Percentiles rank a stretch among this genome's conserved stretches.
Evolutionary conservation across 2,797 vertebrate genomes (phyloP).

Genomic region (Rousettus madagascariensis): DNA sequence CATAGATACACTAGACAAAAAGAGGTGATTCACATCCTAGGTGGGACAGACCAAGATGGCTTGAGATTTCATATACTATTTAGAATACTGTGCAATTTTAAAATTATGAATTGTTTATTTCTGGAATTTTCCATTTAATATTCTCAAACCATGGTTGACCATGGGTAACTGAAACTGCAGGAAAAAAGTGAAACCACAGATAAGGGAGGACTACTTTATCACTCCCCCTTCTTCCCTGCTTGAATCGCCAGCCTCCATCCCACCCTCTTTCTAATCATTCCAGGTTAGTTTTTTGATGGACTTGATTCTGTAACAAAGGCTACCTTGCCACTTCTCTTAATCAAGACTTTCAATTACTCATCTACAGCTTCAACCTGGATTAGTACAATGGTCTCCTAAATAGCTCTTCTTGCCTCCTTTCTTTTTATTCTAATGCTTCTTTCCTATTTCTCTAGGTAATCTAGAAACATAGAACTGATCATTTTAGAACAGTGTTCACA

Average conservation of each 20-base stretch:
- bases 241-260: neutral
- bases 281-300: neutral
- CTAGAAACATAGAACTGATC: neutral
- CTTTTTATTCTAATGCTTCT: neutral
- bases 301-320: neutral
- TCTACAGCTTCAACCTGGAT: neutral
- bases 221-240: too few relatives aligned
- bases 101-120: neutral
- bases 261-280: neutral
- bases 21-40: neutral
- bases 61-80: neutral
- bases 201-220: neutral
- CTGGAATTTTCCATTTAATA: neutral
- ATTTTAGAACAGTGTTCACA: neutral
- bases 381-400: neutral
- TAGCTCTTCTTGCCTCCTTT: neutral
- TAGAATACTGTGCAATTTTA: neutral
- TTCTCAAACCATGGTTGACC: neutral
- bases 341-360: neutral
- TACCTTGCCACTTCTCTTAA: neutral
- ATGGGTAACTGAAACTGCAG: neutral
- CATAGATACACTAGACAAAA: neutral
- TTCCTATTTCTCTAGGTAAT: neutral
- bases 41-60: neutral
- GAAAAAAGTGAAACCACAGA: neutral